Evolutionary conservation across 1,140 invertebrate genomes (phyloP), one percentile per base, ranked within the genome.

Genomic region (Bilobella aurantiaca): DNA sequence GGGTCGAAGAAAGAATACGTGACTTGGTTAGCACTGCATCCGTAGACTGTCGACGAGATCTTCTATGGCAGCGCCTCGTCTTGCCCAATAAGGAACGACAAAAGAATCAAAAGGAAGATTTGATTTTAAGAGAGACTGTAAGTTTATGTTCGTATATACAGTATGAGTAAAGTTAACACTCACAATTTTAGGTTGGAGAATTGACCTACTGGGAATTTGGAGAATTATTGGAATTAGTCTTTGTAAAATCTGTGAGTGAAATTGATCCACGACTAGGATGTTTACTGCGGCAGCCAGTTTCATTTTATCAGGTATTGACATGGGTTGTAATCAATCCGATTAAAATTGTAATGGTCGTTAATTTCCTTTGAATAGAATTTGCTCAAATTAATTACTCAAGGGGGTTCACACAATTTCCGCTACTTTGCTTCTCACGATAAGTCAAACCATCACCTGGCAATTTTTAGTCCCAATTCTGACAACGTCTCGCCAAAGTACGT

Each of bases 11-110:
- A 28, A 81, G 84, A 67, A 85, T 90, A 37, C 78, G 76, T 18
- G 78, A 81, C 42, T 85, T 89, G 80, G 82, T 89, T 0, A 77
- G 82, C 1, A 80, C 81, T 73, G 87, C 87, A 42, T 81, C 80
- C 47, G 77, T 85, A 12, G 85, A 89, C 49, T 53, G 49, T 53
- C 23, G 12, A 53, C 5, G 49, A 23, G 12, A 53, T 53, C 49
- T 23, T 23, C 49, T 53, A 53, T 53, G 49, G 49, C 14, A 42
- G 34, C 8, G 12, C 14, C 49, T 53, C 23, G 5, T 53, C 5
- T 23, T 53, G 5, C 49, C 49, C 5, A 23, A 53, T 18, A n/a
- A n/a, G n/a, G n/a, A n/a, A 42, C 34, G 18, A 42, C 34, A 42
- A 42, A 42, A 42, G 18, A 8, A 42, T 42, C 8, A 42, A 18